Percentiles rank a stretch among this genome's conserved stretches.
Conservation (phyloP, 37 sponge, comb jelly and placozoan genomes). For the Hexactinellida sp. region DNA sequence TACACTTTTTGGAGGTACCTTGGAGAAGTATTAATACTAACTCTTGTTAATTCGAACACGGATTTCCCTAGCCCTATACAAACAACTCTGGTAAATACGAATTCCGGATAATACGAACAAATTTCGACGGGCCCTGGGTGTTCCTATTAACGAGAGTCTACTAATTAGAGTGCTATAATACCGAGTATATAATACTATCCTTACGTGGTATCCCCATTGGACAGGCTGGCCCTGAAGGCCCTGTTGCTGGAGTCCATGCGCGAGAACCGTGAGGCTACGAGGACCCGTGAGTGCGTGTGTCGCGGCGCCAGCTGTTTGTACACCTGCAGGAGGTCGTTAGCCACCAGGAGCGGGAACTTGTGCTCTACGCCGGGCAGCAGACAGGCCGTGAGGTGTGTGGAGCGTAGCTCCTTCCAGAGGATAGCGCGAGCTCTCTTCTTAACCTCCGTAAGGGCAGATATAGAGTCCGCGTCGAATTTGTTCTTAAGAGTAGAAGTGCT, state of each 20-base stretch:
- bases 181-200: background rate
- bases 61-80: no score
- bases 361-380: slow-evolving; percentile 26
- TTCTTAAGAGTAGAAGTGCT: background rate
- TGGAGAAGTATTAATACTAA: no score
- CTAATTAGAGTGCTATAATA: no score
- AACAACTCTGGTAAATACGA: no score
- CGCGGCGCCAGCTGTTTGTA: slow-evolving; percentile 21
- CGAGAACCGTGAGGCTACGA: background rate
- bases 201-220: background rate
- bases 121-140: no score
- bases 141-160: no score
- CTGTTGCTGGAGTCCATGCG: background rate
- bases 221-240: background rate
- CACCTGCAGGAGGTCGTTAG: slow-evolving; percentile 28
- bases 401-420: slow-evolving; percentile 29
- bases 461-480: background rate
- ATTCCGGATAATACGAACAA: no score
- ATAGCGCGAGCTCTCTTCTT: slow-evolving; percentile 22
- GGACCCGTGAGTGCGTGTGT: background rate
- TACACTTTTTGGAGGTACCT: no score
- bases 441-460: background rate
- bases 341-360: slow-evolving; percentile 28
- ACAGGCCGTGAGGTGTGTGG: background rate
- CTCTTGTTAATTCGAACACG: no score